Percentiles rank a stretch among this genome's conserved stretches.
These are phyloP conservation scores for Paraplagusia blochii DNA, from an alignment of 2,113 vertebrate genomes.

Conservation along the genomic window DNA sequence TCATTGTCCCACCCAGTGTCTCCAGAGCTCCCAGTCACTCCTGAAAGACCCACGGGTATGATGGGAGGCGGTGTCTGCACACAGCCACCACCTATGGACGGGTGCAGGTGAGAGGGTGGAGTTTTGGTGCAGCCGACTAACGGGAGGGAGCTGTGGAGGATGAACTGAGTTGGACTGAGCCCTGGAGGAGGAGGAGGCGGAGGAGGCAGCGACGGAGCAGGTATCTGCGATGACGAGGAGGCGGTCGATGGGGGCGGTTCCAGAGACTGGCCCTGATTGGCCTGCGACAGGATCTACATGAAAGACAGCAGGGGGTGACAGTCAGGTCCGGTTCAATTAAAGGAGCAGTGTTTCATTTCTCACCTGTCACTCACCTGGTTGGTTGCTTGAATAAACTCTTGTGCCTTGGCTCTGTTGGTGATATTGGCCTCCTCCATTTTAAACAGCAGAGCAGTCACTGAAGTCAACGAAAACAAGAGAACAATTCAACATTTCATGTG, in stretches of 20 bases:
- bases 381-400: conserved; percentile 91
- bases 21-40: conserved; percentile 53
- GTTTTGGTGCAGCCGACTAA: conserved; percentile 82
- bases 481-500: too few relatives aligned
- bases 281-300: conserved; percentile 85
- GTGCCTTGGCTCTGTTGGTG: conserved; percentile 89
- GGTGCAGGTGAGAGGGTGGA: conserved; percentile 80
- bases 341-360: too few relatives aligned
- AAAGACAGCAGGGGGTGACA: conserved; percentile 14
- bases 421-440: conserved; percentile 95
- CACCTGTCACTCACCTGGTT: conserved; percentile 82
- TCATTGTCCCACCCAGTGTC: conserved; percentile 73
- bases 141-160: conserved; percentile 83
- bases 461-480: background rate
- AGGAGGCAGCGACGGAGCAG: conserved; percentile 71
- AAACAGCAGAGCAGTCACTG: conserved; percentile 89
- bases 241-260: conserved; percentile 57
- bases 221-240: conserved; percentile 70
- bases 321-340: background rate
- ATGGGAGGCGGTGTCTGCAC: conserved; percentile 76
- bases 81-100: conserved; percentile 68
- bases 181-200: conserved; percentile 64
- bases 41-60: conserved; percentile 52
- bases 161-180: conserved; percentile 76
- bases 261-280: conserved; percentile 78